A percentile compares a stretch with the other conserved stretches of the same genome.
These are phyloP conservation scores for Brevimyrus niger DNA, from an alignment of 2,113 vertebrate species.

Conservation along the genomic window DNA sequence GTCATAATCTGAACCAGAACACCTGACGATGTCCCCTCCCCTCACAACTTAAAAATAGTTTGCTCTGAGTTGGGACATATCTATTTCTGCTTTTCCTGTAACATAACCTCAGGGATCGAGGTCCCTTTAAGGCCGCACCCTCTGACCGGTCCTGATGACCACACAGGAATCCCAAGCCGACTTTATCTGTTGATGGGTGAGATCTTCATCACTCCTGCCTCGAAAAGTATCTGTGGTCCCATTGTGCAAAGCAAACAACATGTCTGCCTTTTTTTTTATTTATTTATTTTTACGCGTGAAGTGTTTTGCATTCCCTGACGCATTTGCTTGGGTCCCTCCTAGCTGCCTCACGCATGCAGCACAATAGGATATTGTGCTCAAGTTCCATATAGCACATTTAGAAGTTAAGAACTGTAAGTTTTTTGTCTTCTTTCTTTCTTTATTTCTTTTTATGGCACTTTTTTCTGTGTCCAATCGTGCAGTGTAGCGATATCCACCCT, in stretches of 20 bases:
- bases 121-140: neutral
- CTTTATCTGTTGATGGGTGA: neutral
- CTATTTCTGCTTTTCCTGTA: constrained; percentile 17
- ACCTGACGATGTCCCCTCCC: neutral
- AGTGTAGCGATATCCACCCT: neutral
- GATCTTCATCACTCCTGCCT: neutral
- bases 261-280: neutral
- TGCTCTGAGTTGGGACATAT: neutral
- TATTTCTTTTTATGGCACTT: neutral
- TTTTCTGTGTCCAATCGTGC: neutral
- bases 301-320: neutral
- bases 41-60: neutral
- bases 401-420: neutral
- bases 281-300: neutral
- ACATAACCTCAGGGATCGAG: neutral
- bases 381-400: neutral
- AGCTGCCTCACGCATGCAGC: neutral
- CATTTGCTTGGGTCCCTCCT: neutral
- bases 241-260: neutral
- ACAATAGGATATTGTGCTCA: neutral
- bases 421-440: neutral
- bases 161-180: neutral
- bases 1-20: neutral
- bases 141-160: neutral
- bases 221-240: neutral